Conservation (phyloP, 2,797 vertebrate genomes). For the Bothrops alternatus region DNA sequence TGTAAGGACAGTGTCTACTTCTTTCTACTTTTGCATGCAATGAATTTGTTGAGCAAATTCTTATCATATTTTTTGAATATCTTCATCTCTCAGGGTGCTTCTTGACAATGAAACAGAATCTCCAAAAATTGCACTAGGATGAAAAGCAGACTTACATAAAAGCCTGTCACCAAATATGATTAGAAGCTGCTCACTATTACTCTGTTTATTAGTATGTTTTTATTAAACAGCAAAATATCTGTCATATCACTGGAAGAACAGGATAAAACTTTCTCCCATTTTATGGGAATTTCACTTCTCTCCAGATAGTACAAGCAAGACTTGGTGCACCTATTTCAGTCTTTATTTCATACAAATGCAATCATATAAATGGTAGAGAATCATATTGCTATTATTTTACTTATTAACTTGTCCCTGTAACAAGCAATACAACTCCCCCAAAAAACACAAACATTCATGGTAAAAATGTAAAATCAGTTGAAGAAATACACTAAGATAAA, state of each 20-base stretch:
- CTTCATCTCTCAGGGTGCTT: background rate
- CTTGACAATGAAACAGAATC: background rate
- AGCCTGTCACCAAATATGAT: background rate
- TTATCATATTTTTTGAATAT: background rate
- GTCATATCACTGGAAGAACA: background rate
- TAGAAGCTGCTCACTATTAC: background rate
- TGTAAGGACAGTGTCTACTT: slow-evolving; percentile 42
- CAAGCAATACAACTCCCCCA: background rate
- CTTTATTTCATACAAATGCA: background rate
- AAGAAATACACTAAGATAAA: background rate
- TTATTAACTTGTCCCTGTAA: background rate
- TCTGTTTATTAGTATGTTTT: background rate
- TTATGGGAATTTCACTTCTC: background rate
- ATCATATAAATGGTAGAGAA: background rate
- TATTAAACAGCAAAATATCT: background rate
- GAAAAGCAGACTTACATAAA: background rate
- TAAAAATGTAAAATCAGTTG: background rate
- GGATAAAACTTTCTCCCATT: background rate
- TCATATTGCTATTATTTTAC: background rate
- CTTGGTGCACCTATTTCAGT: background rate
- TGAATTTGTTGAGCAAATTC: background rate
- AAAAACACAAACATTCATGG: background rate
- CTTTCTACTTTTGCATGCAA: slow-evolving; percentile 24
- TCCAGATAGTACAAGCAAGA: background rate
- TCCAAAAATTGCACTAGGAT: background rate